Conservation (phyloP, 2,888 invertebrate species). For the Amiota mariae region DNA sequence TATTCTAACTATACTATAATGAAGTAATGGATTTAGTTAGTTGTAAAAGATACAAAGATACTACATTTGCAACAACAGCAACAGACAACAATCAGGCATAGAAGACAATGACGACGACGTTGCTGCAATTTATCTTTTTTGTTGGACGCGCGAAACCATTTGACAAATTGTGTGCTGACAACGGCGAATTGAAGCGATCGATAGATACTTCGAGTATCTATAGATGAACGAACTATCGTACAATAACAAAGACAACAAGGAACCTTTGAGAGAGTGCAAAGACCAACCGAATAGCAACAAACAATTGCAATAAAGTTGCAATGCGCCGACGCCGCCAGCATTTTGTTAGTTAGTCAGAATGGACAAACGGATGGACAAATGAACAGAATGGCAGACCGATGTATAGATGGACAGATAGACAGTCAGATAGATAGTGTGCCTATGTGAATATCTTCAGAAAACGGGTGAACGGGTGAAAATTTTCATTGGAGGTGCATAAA, state of each 20-base stretch:
- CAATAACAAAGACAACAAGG: too few species aligned
- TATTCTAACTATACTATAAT: too few species aligned
- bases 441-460: too few species aligned
- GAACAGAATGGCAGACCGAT: not conserved
- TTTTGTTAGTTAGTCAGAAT: constrained; percentile 43
- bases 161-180: constrained; percentile 62
- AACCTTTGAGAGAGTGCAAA: too few species aligned
- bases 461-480: not conserved
- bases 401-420: not conserved
- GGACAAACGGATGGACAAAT: constrained; percentile 2
- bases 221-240: too few species aligned
- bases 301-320: constrained; percentile 21
- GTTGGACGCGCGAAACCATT: constrained; percentile 41
- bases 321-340: constrained; percentile 1
- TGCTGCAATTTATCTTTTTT: constrained; percentile 53
- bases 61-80: too few species aligned
- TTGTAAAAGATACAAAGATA: too few species aligned
- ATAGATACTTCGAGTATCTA: constrained; percentile 28
- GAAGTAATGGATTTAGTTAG: too few species aligned
- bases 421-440: not conserved
- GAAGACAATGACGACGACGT: too few species aligned
- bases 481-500: constrained; percentile 53
- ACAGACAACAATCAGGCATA: too few species aligned
- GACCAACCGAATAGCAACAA: constrained; percentile 41
- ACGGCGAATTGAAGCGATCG: constrained; percentile 41